phyloP scores from a whole-genome alignment of 2,113 vertebrate species.

The Crocuta crocuta region DNA sequence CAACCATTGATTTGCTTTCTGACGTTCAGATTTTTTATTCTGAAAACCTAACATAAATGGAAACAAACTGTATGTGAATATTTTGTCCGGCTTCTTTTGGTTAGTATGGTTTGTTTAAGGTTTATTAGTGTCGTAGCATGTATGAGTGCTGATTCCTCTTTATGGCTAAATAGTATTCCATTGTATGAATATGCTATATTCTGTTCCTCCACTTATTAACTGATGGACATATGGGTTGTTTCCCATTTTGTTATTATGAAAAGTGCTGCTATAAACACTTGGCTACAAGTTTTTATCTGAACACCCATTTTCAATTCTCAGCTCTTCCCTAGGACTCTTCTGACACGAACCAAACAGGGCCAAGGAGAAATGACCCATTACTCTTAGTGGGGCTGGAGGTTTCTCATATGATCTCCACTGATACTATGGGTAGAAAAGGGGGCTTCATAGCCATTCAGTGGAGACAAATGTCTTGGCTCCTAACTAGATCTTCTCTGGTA shows the following conservation, averaged over 20 bases:
- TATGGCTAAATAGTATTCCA: neutral
- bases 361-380: neutral
- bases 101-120: neutral
- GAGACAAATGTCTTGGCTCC: neutral
- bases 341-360: neutral
- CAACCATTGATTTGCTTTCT: neutral
- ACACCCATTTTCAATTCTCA: neutral
- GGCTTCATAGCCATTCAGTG: neutral
- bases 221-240: neutral
- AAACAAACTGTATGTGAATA: neutral
- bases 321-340: neutral
- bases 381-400: neutral
- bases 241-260: neutral
- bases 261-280: neutral
- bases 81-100: neutral
- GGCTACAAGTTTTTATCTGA: neutral
- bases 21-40: neutral
- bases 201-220: neutral
- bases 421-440: rapidly evolving
- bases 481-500: neutral
- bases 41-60: neutral
- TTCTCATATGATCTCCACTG: neutral
- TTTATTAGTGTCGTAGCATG: neutral
- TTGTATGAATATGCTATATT: neutral
- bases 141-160: neutral